A percentile compares a stretch with the other conserved stretches of the same genome.
Evolutionary conservation across 92 coral and sea anemone species (phyloP).

Genomic region (Hydrozoanthus gracilis): DNA sequence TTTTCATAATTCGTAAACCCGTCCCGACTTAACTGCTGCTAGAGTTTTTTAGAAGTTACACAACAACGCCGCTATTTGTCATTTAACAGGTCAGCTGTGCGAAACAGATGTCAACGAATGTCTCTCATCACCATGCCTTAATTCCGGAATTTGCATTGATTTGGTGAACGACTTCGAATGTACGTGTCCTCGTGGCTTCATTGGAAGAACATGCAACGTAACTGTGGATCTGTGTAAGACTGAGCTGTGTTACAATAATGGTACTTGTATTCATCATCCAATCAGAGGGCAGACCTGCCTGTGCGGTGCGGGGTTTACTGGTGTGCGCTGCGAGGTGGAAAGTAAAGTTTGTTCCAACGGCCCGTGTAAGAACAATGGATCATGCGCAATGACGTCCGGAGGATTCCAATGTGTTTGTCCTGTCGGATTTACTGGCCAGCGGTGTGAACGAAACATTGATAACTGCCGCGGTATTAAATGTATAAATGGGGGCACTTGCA

Average conservation of each 20-base stretch:
- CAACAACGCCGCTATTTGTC: too few species aligned
- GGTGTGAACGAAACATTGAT: conserved; percentile 47
- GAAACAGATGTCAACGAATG: conserved; percentile 61
- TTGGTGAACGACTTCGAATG: conserved; percentile 56
- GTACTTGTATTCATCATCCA: conserved; percentile 47
- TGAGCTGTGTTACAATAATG: conserved; percentile 59
- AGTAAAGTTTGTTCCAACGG: conserved; percentile 4
- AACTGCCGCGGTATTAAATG: conserved; percentile 60
- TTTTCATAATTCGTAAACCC: too few species aligned
- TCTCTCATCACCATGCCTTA: conserved; percentile 56
- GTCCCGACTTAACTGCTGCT: background rate
- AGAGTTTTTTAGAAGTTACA: background rate
- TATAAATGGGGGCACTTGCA: conserved; percentile 73
- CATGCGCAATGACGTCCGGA: conserved; percentile 47
- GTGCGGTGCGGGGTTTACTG: conserved; percentile 57
- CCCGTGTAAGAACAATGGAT: conserved; percentile 56
- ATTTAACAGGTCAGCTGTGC: conserved; percentile 60
- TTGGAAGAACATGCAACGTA: conserved; percentile 65
- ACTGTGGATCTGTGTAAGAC: conserved; percentile 53
- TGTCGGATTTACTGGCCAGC: conserved; percentile 54
- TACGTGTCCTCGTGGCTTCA: conserved; percentile 62
- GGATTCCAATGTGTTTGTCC: conserved; percentile 62
- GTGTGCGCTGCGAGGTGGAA: conserved; percentile 59
- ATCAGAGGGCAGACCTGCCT: conserved; percentile 50
- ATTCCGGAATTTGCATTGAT: conserved; percentile 62